Base-by-base conservation (phyloP, 2,888 invertebrate genomes). In the Argyresthia goedartella region DNA sequence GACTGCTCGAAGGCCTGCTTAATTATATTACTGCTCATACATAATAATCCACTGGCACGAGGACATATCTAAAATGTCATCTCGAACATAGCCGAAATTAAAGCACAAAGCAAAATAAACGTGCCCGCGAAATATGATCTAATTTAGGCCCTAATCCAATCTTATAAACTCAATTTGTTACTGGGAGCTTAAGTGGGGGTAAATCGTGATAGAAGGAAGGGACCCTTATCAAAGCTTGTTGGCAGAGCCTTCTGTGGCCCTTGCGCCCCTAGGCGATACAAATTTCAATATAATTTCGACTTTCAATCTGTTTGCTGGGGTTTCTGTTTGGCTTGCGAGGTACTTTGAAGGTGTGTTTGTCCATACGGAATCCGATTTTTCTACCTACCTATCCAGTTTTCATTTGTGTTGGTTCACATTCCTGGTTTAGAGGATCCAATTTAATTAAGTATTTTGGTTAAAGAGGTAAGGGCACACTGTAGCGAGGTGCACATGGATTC, bases 141-240 rank as follows among this genome's bases (percentile, higher is more conserved):
- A 76, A 81, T 81, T 80, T 76, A 65, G 69, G 68, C 72, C 66
- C 64, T 79, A 77, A 76, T 76, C 73, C 73, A 72, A 78, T 79
- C 69, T 74, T 76, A 46, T 76, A 74, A 80, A 80, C 76, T 75
- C 73, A 76, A 80, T 79, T 79, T 79, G 76, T 70, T 71, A 71
- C 71, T 56, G 64, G 65, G 53, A 56, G 59, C 60, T 64, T 64
- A 70, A 72, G 68, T 67, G 69, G 66, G 66, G 75, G 69, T 68
- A 71, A 73, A 72, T 70, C 67, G 71, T 71, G 46, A 46, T 46
- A 46, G 46, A 46, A 46, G 46, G 46, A 25, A 46, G 69, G 66
- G 73, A 81, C 82, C 82, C 81, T 80, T 81, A 80, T 81, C 81
- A 82, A 79, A 78, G 72, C 25, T 69, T 68, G 72, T 71, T 69